A percentile compares a stretch with the other conserved stretches of the same genome.
Evolutionary conservation across 2,113 vertebrate species (phyloP).

Genomic region (Tetraodon nigroviridis): DNA sequence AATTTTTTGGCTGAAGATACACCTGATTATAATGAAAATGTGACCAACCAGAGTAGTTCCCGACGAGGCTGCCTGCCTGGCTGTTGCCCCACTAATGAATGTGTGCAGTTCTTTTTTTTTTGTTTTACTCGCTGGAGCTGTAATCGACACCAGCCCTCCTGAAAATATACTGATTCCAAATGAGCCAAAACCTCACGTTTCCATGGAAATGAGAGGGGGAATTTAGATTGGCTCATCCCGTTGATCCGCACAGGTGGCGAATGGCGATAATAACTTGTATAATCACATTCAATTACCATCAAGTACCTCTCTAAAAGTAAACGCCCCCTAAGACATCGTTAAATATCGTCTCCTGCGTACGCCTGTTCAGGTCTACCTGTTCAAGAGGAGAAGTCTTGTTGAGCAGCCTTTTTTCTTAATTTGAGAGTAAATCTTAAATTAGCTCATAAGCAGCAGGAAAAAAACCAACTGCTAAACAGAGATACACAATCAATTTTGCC

Average conservation of each 20-base stretch:
- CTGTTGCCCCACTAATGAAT: conserved; percentile 15
- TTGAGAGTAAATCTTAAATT: too few species aligned
- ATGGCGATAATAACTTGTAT: conserved; percentile 53
- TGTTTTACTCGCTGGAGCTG: conserved; percentile 18
- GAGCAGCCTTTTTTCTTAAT: too few species aligned
- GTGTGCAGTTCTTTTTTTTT: conserved; percentile 22
- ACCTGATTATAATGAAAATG: conserved; percentile 36
- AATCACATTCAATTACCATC: conserved; percentile 58
- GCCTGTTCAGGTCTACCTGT: too few species aligned
- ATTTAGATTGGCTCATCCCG: conserved; percentile 42
- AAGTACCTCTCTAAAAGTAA: conserved; percentile 39
- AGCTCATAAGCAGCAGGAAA: too few species aligned
- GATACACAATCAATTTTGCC: not conserved
- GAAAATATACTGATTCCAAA: conserved; percentile 41
- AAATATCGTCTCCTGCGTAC: too few species aligned
- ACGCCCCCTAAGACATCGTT: conserved; percentile 8
- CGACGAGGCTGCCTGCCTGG: conserved; percentile 21
- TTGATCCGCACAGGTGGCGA: conserved; percentile 55
- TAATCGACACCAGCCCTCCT: conserved; percentile 13
- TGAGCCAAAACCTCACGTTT: conserved; percentile 48
- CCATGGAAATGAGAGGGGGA: conserved; percentile 48
- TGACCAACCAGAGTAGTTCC: conserved; percentile 31
- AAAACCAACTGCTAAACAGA: not conserved
- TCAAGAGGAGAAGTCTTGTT: too few species aligned
- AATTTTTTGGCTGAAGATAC: conserved; percentile 20